These are phyloP conservation scores for Pseudomyrmex gracilis DNA, from an alignment of 1,140 invertebrate species.

Conservation along the genomic window DNA sequence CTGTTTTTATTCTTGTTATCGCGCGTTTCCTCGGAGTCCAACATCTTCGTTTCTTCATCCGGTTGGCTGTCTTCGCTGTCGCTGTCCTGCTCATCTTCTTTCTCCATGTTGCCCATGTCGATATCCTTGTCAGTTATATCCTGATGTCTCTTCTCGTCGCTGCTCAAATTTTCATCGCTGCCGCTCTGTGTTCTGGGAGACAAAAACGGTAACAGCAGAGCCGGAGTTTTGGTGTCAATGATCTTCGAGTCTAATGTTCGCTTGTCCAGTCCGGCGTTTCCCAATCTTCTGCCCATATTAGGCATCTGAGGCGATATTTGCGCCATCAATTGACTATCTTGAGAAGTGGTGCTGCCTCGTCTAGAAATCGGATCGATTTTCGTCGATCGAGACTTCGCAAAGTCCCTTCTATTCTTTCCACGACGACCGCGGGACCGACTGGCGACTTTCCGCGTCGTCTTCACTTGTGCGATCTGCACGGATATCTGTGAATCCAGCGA, in stretches of 20 bases:
- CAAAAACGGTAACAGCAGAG: constrained; percentile 86
- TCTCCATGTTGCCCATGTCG: constrained; percentile 82
- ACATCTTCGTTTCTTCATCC: constrained; percentile 84
- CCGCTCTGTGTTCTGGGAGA: constrained; percentile 84
- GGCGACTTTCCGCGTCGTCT: constrained; percentile 88
- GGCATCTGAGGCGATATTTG: constrained; percentile 85
- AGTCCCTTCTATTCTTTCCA: constrained; percentile 76
- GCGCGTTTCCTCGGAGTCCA: constrained; percentile 69
- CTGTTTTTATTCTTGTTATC: constrained; percentile 80
- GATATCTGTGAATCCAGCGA: constrained; percentile 94
- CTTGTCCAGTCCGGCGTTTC: constrained; percentile 83
- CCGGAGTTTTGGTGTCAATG: constrained; percentile 86
- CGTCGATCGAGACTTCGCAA: constrained; percentile 81
- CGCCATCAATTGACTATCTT: constrained; percentile 89
- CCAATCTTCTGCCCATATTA: constrained; percentile 87
- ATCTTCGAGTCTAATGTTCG: constrained; percentile 85
- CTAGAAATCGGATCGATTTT: constrained; percentile 84
- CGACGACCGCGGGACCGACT: constrained; percentile 78
- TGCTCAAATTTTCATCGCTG: constrained; percentile 84
- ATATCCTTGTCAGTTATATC: constrained; percentile 86
- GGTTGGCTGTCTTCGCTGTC: constrained; percentile 85
- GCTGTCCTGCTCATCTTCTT: constrained; percentile 82
- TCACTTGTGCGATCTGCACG: constrained; percentile 92
- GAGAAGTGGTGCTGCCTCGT: constrained; percentile 91
- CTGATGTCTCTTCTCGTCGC: constrained; percentile 85